Percentiles rank a stretch among this genome's conserved stretches.
phyloP scores from a whole-genome alignment of 2,888 invertebrate species.

The Allolobophora icterica region DNA sequence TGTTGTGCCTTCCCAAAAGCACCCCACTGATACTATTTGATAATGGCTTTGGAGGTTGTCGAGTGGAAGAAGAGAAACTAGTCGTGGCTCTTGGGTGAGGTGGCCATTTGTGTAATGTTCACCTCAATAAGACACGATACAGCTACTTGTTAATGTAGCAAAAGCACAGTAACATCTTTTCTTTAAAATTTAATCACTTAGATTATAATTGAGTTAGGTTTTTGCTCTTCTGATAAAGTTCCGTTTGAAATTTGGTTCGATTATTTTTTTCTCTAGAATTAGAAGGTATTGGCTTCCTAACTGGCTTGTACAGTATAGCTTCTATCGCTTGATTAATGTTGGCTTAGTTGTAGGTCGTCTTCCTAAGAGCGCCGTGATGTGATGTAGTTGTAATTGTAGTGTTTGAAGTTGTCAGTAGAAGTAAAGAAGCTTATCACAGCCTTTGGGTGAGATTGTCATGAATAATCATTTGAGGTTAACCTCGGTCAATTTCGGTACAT shows the following conservation, averaged over 20 bases:
- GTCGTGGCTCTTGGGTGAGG: conserved; percentile 25
- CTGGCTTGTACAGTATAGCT: not conserved
- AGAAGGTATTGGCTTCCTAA: not conserved
- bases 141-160: not conserved
- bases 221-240: not conserved
- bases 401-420: not conserved
- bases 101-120: conserved; percentile 1
- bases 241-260: not conserved
- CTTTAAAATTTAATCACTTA: not conserved
- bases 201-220: not conserved
- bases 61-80: conserved; percentile 38
- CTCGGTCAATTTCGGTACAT: not conserved
- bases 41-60: conserved; percentile 30
- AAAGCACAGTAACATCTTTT: not conserved
- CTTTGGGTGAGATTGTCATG: not conserved
- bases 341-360: not conserved
- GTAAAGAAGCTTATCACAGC: not conserved
- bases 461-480: not conserved
- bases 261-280: not conserved
- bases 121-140: conserved; percentile 35
- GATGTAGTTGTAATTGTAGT: not conserved
- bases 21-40: conserved; percentile 26
- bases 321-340: not conserved
- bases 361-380: not conserved
- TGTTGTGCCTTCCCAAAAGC: conserved; percentile 35